phyloP scores from a whole-genome alignment of 2,113 vertebrate genomes.

The Chamaea fasciata region DNA sequence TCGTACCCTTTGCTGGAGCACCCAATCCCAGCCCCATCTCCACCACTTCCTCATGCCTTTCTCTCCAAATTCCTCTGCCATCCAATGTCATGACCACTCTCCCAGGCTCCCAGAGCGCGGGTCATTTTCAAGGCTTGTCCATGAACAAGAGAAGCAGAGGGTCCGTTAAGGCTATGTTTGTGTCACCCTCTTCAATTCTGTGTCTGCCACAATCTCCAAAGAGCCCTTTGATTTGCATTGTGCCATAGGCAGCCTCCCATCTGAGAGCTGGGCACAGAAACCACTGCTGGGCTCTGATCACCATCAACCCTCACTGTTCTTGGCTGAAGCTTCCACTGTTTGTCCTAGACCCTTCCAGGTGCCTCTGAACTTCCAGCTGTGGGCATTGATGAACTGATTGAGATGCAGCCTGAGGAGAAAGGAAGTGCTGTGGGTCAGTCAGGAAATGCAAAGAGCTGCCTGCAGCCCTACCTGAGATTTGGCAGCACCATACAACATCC shows the following conservation, averaged over 20 bases:
- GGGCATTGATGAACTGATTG: background rate
- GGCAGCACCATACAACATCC: background rate
- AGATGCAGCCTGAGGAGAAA: background rate
- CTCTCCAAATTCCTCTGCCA: background rate
- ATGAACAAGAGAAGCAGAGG: background rate
- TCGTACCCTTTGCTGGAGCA: background rate
- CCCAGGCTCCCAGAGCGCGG: rapidly evolving
- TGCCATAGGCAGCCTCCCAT: background rate
- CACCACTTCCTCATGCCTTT: background rate
- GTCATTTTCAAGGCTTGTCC: background rate
- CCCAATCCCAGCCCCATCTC: background rate
- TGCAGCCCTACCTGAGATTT: background rate
- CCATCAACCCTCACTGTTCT: background rate
- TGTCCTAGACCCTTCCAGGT: background rate
- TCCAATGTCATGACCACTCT: rapidly evolving
- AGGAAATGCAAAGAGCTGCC: background rate
- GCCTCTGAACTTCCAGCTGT: background rate
- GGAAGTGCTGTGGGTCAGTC: background rate
- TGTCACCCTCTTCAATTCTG: background rate
- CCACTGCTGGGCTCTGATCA: background rate
- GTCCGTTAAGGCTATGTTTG: background rate
- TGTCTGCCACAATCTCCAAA: background rate
- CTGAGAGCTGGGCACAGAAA: background rate
- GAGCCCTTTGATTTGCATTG: background rate
- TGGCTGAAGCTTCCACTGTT: background rate